Percentiles rank a stretch among this genome's conserved stretches.
phyloP scores from a whole-genome alignment of 2,113 vertebrate species.

The Phylloscopus trochilus region DNA sequence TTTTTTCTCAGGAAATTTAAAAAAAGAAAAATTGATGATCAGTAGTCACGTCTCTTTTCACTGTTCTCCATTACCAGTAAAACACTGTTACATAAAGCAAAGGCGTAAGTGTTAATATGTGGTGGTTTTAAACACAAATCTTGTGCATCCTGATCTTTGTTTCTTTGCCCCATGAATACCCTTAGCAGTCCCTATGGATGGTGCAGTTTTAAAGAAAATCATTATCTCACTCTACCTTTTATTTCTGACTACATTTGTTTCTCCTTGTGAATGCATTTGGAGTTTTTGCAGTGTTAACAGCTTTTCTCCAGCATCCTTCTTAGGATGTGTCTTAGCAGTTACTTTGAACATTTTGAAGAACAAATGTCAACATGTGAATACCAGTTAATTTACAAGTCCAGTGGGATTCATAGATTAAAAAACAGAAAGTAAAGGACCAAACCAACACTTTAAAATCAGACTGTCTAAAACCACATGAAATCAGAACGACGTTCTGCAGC shows the following conservation, averaged over 20 bases:
- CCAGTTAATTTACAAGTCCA: not conserved
- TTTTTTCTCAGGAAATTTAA: not conserved
- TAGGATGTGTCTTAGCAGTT: not conserved
- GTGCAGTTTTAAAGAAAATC: not conserved
- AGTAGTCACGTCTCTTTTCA: not conserved
- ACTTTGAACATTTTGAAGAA: not conserved
- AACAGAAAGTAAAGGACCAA: not conserved
- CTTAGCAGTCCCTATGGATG: not conserved
- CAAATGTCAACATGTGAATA: not conserved
- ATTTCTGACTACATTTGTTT: not conserved
- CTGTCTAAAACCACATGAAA: not conserved
- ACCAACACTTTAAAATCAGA: not conserved
- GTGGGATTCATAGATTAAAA: not conserved
- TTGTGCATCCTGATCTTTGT: not conserved
- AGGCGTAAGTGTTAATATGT: not conserved
- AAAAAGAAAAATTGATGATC: not conserved
- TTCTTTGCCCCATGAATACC: not conserved
- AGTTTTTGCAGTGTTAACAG: not conserved
- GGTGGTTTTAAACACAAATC: not conserved
- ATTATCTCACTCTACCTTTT: not conserved
- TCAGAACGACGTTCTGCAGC: not conserved
- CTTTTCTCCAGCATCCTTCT: not conserved
- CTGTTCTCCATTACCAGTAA: not conserved
- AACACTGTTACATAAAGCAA: not conserved
- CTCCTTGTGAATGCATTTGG: not conserved